phyloP scores from a whole-genome alignment of 30 jellyfish, hydroid and myxozoan species.

The Hydractinia symbiolongicarpus region DNA sequence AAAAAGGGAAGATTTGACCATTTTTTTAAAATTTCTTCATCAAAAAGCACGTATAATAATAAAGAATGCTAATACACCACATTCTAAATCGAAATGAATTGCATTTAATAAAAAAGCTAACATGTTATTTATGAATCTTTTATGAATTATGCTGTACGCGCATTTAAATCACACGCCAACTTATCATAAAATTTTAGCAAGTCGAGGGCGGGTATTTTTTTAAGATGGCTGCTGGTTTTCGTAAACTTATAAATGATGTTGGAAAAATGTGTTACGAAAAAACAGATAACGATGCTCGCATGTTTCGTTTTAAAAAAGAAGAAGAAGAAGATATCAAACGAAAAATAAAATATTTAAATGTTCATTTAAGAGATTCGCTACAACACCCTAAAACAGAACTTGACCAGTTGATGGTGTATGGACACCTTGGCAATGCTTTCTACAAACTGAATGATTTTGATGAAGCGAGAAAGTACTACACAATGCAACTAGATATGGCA shows the following conservation, averaged over 20 bases:
- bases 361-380: constrained; percentile 63
- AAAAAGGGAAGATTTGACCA: too few relatives aligned
- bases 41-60: too few relatives aligned
- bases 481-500: constrained; percentile 57
- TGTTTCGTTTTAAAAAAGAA: constrained; percentile 57
- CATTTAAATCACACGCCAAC: too few relatives aligned
- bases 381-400: constrained; percentile 60
- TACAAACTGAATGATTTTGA: constrained; percentile 61
- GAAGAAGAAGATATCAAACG: constrained; percentile 49
- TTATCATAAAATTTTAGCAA: too few relatives aligned
- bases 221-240: constrained; percentile 68
- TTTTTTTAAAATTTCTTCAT: too few relatives aligned
- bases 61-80: too few relatives aligned
- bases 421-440: constrained; percentile 63
- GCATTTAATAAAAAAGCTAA: too few relatives aligned
- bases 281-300: constrained; percentile 69
- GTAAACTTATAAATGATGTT: constrained; percentile 69
- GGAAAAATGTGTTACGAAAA: constrained; percentile 52
- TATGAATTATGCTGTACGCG: too few relatives aligned
- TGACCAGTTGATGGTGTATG: constrained; percentile 59
- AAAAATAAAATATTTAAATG: constrained; percentile 57
- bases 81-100: too few relatives aligned
- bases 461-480: constrained; percentile 53
- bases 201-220: neutral
- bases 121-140: too few relatives aligned